Conservation (phyloP, 2,113 vertebrate genomes). For the Platysteira castanea region DNA sequence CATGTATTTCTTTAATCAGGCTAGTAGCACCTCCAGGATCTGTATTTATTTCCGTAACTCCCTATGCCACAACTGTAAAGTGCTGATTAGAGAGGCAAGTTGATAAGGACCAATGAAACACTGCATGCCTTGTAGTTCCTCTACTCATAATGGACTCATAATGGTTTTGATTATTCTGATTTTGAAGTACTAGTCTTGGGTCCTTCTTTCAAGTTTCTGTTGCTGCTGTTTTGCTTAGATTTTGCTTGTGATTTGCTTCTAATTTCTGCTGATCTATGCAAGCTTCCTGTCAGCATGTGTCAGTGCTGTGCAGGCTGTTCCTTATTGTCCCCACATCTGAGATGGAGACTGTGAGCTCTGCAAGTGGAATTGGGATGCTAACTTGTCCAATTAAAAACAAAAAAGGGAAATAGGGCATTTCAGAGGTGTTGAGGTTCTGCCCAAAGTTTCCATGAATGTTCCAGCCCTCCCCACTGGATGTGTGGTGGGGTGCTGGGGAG, state of each 20-base stretch:
- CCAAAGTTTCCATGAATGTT: not conserved
- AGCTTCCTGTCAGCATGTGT: not conserved
- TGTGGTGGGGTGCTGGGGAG: not conserved
- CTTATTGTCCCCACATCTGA: not conserved
- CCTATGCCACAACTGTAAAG: not conserved
- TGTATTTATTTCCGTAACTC: not conserved
- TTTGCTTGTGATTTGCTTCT: constrained; percentile 5
- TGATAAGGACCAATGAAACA: not conserved
- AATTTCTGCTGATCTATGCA: not conserved
- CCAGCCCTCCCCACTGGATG: fast-evolving
- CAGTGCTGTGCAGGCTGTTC: not conserved
- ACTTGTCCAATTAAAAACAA: not conserved
- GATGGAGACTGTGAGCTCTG: not conserved
- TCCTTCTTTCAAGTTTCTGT: not conserved
- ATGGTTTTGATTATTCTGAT: not conserved
- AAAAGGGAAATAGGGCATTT: not conserved
- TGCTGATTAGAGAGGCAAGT: not conserved
- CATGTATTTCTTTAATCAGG: not conserved
- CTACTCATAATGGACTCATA: not conserved
- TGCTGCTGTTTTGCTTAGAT: constrained; percentile 34
- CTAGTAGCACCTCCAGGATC: not conserved
- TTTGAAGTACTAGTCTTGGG: not conserved
- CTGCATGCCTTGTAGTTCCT: not conserved
- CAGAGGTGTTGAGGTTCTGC: not conserved
- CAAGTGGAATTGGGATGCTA: not conserved